Evolutionary conservation across 2,888 invertebrate species (phyloP), one percentile per base, ranked within the genome.

Genomic region (Trimorus sp.): DNA sequence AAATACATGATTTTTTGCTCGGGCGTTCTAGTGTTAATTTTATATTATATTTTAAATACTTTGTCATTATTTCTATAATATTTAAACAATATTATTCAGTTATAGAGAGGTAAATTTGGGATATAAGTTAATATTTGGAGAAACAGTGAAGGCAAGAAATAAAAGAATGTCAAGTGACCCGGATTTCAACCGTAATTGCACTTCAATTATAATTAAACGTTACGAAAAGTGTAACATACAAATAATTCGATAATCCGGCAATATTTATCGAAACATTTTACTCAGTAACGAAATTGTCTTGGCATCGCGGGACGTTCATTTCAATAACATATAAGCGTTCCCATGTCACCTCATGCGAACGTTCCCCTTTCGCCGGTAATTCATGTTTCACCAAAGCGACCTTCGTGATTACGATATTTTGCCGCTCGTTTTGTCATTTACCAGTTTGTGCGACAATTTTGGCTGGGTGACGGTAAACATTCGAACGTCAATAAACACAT

Each of bases 321-420:
- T 63, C 59, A 76, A 76, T 59, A 74, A 75, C 66, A 15, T 49
- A 56, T 59, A 66, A 71, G 45, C 74, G 74, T 78, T 77, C 77
- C 40, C 70, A 76, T 80, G 80, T 80, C 80, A 80, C 59, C 71
- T 53, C 69, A 59, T 58, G 74, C 37, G 58, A 79, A 63, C 69
- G 68, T 80, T 80, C 75, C 71, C 80, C 80, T 80, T 80, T 80
- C 80, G 71, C 80, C 76, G 60, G 51, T 60, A 63, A 80, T 70
- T 76, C 66, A 54, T 71, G 75, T 80, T 76, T 60, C 76, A 62
- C 74, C 59, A n/a, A 58, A 26, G 58, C 54, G 66, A 80, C 75
- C 75, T 80, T 80, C 80, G 60, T 60, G 66, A 75, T 60, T 71
- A 58, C 11, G n/a, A 56, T 74, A 42, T 70, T 51, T 63, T 59